Percentiles rank a stretch among this genome's conserved stretches.
These are phyloP conservation scores for Protaetia brevitarsis DNA, from an alignment of 1,140 invertebrate genomes.

Conservation along the genomic window DNA sequence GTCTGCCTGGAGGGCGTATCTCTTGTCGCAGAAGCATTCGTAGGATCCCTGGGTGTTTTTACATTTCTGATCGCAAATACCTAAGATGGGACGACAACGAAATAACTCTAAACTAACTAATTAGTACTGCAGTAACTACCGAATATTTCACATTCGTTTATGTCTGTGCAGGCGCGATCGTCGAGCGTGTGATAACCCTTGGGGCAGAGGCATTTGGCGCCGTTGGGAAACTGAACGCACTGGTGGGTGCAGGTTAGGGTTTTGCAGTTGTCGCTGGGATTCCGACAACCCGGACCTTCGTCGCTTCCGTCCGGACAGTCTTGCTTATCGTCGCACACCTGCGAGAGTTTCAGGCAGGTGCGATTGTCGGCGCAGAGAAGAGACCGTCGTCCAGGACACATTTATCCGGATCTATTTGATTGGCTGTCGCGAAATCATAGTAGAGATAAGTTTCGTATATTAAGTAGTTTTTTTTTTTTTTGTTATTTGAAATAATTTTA, in stretches of 20 bases:
- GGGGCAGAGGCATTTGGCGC: constrained; percentile 52
- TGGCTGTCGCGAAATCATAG: constrained; percentile 23
- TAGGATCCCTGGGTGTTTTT: constrained; percentile 73
- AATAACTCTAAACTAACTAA: too few relatives aligned
- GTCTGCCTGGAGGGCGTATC: constrained; percentile 66
- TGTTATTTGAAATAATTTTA: constrained; percentile 3
- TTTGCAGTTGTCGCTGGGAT: constrained; percentile 47
- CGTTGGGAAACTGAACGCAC: constrained; percentile 49
- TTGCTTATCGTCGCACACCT: constrained; percentile 68
- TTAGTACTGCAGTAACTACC: constrained; percentile 52
- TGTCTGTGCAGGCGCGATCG: constrained; percentile 53
- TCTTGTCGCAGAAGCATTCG: constrained; percentile 73
- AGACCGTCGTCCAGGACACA: constrained; percentile 51
- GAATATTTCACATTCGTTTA: constrained; percentile 76
- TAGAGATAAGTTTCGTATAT: background rate
- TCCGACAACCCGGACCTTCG: constrained; percentile 57
- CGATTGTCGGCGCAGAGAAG: constrained; percentile 58
- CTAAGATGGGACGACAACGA: constrained; percentile 23
- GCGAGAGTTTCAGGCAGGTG: constrained; percentile 60
- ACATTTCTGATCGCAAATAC: constrained; percentile 80
- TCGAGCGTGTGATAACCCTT: constrained; percentile 46
- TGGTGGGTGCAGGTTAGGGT: constrained; percentile 49
- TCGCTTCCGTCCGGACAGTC: constrained; percentile 83
- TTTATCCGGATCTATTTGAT: constrained; percentile 39
- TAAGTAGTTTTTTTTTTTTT: constrained; percentile 34